A percentile compares a stretch with the other conserved stretches of the same genome.
Evolutionary conservation across 2,797 vertebrate species (phyloP).

Genomic region (Semaprochilodus insignis): DNA sequence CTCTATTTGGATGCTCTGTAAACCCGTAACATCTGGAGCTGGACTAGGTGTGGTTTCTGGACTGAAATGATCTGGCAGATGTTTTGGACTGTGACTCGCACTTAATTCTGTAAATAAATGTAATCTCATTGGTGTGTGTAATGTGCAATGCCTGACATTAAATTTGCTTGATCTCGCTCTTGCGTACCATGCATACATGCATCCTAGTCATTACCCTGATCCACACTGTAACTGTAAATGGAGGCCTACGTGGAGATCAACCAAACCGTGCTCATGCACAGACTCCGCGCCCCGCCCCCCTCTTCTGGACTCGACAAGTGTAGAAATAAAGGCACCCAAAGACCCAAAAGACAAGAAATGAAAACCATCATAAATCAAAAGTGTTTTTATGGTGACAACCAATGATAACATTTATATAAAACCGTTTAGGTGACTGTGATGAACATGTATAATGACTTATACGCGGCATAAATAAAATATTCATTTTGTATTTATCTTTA

Average conservation of each 20-base stretch:
- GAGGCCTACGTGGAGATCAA: not conserved
- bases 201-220: too few species aligned
- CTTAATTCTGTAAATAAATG: slow-evolving; percentile 32
- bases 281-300: too few species aligned
- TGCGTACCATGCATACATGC: not conserved
- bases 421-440: not conserved
- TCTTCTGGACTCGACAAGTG: not conserved
- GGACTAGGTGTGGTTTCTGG: not conserved
- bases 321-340: not conserved
- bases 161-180: not conserved
- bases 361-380: not conserved
- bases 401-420: slow-evolving; percentile 13
- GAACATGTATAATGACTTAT: slow-evolving; percentile 5
- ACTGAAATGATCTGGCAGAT: not conserved
- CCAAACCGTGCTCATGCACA: not conserved
- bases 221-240: too few species aligned
- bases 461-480: slow-evolving; percentile 18
- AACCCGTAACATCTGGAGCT: not conserved
- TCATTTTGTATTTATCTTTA: not conserved
- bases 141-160: not conserved
- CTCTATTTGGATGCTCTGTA: slow-evolving; percentile 12
- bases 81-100: slow-evolving; percentile 17
- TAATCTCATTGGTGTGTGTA: not conserved
- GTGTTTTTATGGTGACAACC: not conserved
- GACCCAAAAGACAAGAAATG: not conserved